Evolutionary conservation across 2,888 invertebrate species (phyloP).

Genomic region (Acleris cristana): DNA sequence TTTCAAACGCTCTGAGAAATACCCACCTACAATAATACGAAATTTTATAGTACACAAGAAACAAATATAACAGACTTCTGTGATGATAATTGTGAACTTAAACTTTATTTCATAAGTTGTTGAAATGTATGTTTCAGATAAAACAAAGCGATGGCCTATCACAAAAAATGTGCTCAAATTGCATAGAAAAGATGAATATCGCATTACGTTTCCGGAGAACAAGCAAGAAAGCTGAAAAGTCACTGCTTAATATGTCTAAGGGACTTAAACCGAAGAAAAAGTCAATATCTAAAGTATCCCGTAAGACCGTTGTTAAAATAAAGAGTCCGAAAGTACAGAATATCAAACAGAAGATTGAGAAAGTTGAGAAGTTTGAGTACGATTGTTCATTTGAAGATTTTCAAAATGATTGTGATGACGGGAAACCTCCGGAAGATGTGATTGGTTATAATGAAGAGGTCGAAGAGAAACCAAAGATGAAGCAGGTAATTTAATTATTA

Average conservation of each 20-base stretch:
- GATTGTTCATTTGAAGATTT: constrained; percentile 45
- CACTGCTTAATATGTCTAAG: constrained; percentile 48
- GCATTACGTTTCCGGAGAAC: constrained; percentile 60
- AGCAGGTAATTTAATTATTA: constrained; percentile 39
- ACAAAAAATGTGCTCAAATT: constrained; percentile 65
- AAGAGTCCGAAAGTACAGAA: constrained; percentile 36
- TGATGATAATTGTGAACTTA: no score
- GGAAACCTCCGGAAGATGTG: constrained; percentile 17
- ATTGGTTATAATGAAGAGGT: constrained; percentile 33
- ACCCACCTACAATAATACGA: no score
- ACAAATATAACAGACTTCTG: no score
- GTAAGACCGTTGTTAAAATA: constrained; percentile 37
- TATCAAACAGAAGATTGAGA: constrained; percentile 30
- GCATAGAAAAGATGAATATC: constrained; percentile 53
- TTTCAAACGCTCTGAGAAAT: no score
- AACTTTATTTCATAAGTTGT: neutral
- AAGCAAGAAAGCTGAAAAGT: constrained; percentile 59
- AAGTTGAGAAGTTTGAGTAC: constrained; percentile 39
- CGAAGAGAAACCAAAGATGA: constrained; percentile 28
- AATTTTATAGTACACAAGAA: no score
- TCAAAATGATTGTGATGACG: constrained; percentile 47
- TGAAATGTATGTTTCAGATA: constrained; percentile 53
- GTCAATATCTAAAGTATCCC: constrained; percentile 29
- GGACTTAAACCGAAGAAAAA: constrained; percentile 46
- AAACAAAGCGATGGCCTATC: constrained; percentile 65